Conservation (phyloP, 2,797 vertebrate species). For the Scyliorhinus canicula region DNA sequence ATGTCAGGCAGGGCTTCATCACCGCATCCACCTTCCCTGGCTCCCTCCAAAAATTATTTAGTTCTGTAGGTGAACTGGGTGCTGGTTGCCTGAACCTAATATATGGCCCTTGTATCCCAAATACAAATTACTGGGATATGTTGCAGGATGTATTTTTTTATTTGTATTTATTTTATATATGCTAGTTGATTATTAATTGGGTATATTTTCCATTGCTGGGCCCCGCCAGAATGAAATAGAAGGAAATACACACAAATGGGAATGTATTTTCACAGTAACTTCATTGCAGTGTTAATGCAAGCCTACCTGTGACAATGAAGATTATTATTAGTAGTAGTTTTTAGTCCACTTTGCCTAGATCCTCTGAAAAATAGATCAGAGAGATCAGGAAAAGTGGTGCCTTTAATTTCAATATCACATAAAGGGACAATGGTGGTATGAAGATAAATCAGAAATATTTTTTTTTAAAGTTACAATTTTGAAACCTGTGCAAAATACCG, state of each 20-base stretch:
- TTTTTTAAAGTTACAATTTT: too few relatives aligned
- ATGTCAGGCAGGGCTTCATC: neutral
- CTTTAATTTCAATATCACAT: neutral
- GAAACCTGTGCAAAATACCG: neutral
- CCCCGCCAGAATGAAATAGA: too few relatives aligned
- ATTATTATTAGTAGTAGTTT: too few relatives aligned
- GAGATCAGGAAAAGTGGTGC: neutral
- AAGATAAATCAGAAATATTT: neutral
- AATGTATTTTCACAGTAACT: too few relatives aligned
- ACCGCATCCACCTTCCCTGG: neutral
- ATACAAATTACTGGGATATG: constrained; percentile 12
- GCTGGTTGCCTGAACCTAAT: neutral
- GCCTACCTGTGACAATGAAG: too few relatives aligned
- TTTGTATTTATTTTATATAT: neutral
- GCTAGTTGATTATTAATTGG: neutral
- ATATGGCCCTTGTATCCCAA: neutral
- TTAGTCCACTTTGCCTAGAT: neutral
- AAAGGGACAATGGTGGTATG: neutral
- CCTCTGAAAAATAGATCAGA: neutral
- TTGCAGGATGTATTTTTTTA: neutral
- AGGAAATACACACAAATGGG: neutral
- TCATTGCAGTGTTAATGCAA: too few relatives aligned
- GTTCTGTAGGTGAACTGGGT: neutral
- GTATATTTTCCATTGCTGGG: too few relatives aligned
- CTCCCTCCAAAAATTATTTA: neutral